A percentile compares a stretch with the other conserved stretches of the same genome.
phyloP scores from a whole-genome alignment of 2,888 invertebrate species.

The Cybosia mesomella region DNA sequence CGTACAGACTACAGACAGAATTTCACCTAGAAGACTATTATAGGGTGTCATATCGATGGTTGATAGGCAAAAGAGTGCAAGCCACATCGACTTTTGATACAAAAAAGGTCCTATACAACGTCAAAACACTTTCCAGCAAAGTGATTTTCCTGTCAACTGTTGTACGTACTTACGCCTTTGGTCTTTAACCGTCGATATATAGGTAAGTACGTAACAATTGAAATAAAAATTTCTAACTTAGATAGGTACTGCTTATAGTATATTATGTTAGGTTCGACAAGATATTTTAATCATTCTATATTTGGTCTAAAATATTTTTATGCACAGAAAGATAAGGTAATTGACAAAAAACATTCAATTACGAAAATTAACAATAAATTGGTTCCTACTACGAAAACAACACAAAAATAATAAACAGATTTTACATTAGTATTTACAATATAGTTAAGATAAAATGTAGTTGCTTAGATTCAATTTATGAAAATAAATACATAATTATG shows the following conservation, averaged over 20 bases:
- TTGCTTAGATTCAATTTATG: constrained; percentile 28
- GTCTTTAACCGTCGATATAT: no score
- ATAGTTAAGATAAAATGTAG: constrained; percentile 25
- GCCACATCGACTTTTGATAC: no score
- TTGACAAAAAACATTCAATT: constrained; percentile 36
- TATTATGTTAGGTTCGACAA: neutral
- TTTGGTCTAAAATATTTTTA: constrained; percentile 36
- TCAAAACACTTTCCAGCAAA: no score
- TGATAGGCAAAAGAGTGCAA: no score
- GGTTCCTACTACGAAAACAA: constrained; percentile 18
- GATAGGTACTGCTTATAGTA: neutral
- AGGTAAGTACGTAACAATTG: no score
- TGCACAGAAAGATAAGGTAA: constrained; percentile 31
- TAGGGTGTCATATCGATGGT: no score
- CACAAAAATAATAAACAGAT: constrained; percentile 15
- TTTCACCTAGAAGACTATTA: no score
- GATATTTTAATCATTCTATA: constrained; percentile 24
- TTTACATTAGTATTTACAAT: constrained; percentile 47
- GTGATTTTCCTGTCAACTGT: no score
- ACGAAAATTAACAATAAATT: constrained; percentile 21
- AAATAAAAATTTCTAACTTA: no score
- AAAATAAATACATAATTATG: constrained; percentile 35
- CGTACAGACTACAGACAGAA: no score
- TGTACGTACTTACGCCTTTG: no score
- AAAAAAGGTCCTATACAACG: no score